Conservation (phyloP, 1,140 invertebrate species). For the Antheraea pernyi region DNA sequence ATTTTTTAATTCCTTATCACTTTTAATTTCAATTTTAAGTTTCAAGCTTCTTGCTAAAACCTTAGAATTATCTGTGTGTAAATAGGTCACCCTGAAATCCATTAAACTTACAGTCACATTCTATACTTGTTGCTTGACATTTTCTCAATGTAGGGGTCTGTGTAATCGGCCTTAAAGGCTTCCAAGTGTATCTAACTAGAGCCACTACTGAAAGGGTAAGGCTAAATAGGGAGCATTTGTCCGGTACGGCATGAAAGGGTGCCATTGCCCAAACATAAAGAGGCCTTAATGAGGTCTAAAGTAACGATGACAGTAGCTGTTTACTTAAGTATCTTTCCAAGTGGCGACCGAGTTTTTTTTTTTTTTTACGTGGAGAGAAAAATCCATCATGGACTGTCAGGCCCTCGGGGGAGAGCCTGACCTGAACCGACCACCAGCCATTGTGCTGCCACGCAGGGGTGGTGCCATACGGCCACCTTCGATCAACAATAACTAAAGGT, state of each 20-base stretch:
- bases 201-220: slow-evolving; percentile 20
- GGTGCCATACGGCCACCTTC: too few species aligned
- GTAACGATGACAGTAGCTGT: slow-evolving; percentile 21
- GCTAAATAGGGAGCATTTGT: slow-evolving; percentile 30
- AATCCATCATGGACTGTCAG: too few species aligned
- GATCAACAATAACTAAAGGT: too few species aligned
- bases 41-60: too few species aligned
- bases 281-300: slow-evolving; percentile 23
- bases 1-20: too few species aligned
- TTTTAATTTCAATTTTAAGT: too few species aligned
- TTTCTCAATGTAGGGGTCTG: neutral
- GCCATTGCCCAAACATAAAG: slow-evolving; percentile 15
- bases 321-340: slow-evolving; percentile 4
- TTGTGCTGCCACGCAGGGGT: too few species aligned
- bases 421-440: too few species aligned
- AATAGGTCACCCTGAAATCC: neutral
- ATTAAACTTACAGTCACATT: neutral
- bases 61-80: neutral
- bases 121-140: slow-evolving; percentile 22
- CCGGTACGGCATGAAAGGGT: slow-evolving; percentile 22
- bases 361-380: too few species aligned
- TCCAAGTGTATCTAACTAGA: slow-evolving; percentile 18
- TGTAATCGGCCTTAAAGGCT: slow-evolving; percentile 21
- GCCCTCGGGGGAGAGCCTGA: too few species aligned
- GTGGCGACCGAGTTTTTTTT: slow-evolving; percentile 7